Evolutionary conservation across 2,888 invertebrate species (phyloP).

Genomic region (Hirtodrosophila alboralis): DNA sequence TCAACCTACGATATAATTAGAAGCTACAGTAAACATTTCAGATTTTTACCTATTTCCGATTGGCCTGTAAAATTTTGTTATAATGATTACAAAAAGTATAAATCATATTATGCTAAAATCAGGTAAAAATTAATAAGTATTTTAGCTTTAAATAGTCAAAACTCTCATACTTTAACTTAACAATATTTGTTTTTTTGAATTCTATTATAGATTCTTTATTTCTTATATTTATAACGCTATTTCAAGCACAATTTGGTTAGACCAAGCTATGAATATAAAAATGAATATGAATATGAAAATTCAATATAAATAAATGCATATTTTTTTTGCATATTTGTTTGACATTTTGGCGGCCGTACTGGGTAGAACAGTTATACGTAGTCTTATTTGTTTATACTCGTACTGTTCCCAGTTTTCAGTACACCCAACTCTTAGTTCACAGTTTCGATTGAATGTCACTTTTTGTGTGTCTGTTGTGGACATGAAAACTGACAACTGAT

Average conservation of each 20-base stretch:
- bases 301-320: slow-evolving; percentile 62
- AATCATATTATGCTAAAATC: too few species aligned
- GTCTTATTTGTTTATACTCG: slow-evolving; percentile 26
- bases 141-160: too few species aligned
- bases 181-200: too few species aligned
- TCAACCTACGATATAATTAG: too few species aligned
- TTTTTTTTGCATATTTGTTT: slow-evolving; percentile 51
- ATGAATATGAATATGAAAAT: slow-evolving; percentile 37
- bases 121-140: too few species aligned
- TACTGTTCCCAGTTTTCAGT: slow-evolving; percentile 1
- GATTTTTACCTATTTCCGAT: too few species aligned
- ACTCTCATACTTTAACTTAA: background rate
- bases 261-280: slow-evolving; percentile 16
- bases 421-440: background rate
- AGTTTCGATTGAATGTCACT: slow-evolving; percentile 33
- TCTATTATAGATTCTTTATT: too few species aligned
- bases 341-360: slow-evolving; percentile 45
- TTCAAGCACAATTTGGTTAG: slow-evolving; percentile 32
- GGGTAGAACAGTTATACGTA: background rate
- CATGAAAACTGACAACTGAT: slow-evolving; percentile 72
- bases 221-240: slow-evolving; percentile 1
- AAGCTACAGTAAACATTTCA: too few species aligned
- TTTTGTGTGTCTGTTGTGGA: slow-evolving; percentile 58
- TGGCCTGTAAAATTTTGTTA: too few species aligned
- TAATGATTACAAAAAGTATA: too few species aligned